phyloP scores from a whole-genome alignment of 2,888 invertebrate genomes.

The Drosophila picticornis region DNA sequence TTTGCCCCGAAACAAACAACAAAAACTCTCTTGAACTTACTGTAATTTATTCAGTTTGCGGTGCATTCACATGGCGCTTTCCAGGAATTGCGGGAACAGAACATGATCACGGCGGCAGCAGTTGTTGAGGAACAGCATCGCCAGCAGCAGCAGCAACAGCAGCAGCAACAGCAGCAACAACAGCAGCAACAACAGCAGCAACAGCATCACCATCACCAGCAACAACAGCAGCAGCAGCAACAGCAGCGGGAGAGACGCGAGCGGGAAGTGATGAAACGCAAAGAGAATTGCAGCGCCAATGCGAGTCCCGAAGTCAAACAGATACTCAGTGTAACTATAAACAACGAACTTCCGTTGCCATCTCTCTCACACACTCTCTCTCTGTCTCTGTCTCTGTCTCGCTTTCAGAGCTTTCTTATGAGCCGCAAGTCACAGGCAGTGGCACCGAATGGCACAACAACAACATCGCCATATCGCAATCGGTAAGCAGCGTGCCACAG shows the following conservation, averaged over 20 bases:
- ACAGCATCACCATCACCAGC: conserved; percentile 89
- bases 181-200: conserved; percentile 88
- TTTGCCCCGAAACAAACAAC: conserved; percentile 34
- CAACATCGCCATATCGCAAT: conserved; percentile 91
- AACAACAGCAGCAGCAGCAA: conserved; percentile 87
- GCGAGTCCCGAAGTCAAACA: conserved; percentile 98
- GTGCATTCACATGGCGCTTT: conserved; percentile 86
- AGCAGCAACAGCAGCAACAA: conserved; percentile 87
- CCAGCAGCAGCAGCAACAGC: conserved; percentile 63
- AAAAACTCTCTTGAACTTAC: conserved; percentile 77
- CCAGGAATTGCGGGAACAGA: conserved; percentile 94
- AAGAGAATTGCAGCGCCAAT: conserved; percentile 97
- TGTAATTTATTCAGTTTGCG: conserved; percentile 85
- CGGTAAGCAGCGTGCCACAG: conserved; percentile 87
- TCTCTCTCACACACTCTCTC: not conserved
- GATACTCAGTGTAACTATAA: conserved; percentile 91
- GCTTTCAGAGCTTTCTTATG: conserved; percentile 90
- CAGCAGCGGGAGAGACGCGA: conserved; percentile 91
- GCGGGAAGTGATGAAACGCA: conserved; percentile 95
- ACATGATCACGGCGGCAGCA: conserved; percentile 84
- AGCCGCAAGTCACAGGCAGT: conserved; percentile 91
- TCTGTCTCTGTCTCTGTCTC: not conserved
- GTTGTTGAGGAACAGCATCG: conserved; percentile 89
- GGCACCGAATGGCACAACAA: conserved; percentile 89
- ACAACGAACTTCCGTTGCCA: not conserved